Base-by-base conservation (phyloP, 2,888 invertebrate species). In the Koerneria pararmatus region DNA sequence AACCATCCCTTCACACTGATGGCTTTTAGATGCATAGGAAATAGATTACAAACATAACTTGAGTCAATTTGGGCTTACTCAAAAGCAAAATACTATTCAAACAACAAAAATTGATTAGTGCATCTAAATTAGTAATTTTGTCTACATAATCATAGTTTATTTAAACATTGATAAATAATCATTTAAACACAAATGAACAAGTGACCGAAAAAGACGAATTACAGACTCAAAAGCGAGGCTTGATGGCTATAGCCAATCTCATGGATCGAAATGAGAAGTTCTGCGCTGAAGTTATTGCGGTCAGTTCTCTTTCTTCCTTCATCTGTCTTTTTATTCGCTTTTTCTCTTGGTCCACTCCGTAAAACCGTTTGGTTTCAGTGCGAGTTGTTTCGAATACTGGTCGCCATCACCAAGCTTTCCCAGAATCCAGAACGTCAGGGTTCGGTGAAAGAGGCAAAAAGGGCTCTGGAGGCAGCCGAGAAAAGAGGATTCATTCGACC, bases 211-310 rank as follows among this genome's bases (percentile, higher is more conserved):
- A n/a, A 37, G 22, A n/a, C 19, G 1, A 22, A 1, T 4, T 66
- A 27, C 62, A 70, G 70, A 71, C 70, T 2, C 83, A 83, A 62
- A 68, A 74, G 46, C 72, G 83, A 5, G 77, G 79, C 24, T 57
- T 82, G 49, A 74, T 80, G 69, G 81, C 70, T 6, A 76, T 83
- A 31, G 77, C 77, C 3, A 83, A 83, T 65, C 76, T 83, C 34
- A 77, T 83, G 72, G 74, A 78, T 27, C 64, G 67, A 24, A 71
- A 71, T 54, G 73, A 79, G 53, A 78, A 76, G 49, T 65, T 78
- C 27, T 80, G 80, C 54, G 74, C 79, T 4, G 77, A 80, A 66
- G 75, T 82, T 34, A 73, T 82, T 31, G 76, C 78, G 19, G 79
- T 79, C 32, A 71, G 77, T 74, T 53, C 22, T 32, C 6, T 24